Conservation (phyloP, 2,113 vertebrate genomes). For the Halcyon malimbica region DNA sequence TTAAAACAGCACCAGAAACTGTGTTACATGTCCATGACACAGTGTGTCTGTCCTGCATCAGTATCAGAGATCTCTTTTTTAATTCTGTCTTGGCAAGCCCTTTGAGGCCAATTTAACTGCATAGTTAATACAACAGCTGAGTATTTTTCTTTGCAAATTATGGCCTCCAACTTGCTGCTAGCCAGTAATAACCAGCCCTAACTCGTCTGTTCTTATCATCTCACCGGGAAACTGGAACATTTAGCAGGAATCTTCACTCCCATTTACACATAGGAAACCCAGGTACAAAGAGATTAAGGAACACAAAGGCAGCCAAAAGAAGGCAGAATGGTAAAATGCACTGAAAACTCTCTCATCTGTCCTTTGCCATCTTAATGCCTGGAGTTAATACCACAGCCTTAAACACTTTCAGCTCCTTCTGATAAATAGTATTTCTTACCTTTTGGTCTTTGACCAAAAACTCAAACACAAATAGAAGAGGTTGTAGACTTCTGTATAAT, state of each 20-base stretch:
- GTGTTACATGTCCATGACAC: background rate
- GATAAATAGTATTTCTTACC: background rate
- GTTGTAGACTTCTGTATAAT: background rate
- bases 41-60: background rate
- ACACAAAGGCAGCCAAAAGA: background rate
- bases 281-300: background rate
- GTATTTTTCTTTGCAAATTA: background rate
- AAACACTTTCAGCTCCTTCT: background rate
- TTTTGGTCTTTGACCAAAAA: constrained; percentile 5
- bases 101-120: background rate
- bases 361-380: background rate
- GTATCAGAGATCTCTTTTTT: background rate
- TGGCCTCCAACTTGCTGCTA: background rate
- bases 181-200: background rate
- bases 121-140: background rate
- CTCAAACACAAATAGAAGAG: background rate
- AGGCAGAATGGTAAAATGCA: background rate
- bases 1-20: background rate
- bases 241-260: constrained; percentile 4
- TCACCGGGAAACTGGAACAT: background rate
- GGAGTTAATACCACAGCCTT: background rate
- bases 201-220: background rate
- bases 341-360: background rate
- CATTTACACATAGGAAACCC: background rate
- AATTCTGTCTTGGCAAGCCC: background rate